Conservation (phyloP, 2,888 invertebrate genomes). For the Cremastobaeus sp. region DNA sequence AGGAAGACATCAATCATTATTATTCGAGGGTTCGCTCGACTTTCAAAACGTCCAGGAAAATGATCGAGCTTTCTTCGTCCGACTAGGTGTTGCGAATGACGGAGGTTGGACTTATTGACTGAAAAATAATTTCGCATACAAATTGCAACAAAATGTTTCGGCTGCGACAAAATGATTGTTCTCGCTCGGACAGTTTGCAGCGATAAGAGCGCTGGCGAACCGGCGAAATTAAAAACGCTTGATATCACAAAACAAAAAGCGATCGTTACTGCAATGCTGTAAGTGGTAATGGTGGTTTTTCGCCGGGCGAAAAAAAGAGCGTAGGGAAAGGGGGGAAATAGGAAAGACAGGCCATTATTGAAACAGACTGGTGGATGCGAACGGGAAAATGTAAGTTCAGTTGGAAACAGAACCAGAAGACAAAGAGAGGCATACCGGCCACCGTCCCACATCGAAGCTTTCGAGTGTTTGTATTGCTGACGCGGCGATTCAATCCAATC, state of each 20-base stretch:
- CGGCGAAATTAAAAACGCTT: conserved; percentile 32
- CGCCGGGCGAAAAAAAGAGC: conserved; percentile 37
- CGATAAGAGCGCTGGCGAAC: no score
- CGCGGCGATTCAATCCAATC: conserved; percentile 78
- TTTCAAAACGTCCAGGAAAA: no score
- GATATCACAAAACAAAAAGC: conserved; percentile 54
- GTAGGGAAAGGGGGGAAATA: conserved; percentile 45
- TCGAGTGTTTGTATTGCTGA: conserved; percentile 78
- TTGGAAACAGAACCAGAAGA: conserved; percentile 73
- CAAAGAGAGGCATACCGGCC: conserved; percentile 57
- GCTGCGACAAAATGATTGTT: no score
- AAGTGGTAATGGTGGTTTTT: conserved; percentile 51
- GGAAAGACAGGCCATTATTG: conserved; percentile 58
- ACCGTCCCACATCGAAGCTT: conserved; percentile 76
- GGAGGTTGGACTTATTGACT: no score
- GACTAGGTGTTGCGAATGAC: no score
- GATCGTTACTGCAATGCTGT: conserved; percentile 34
- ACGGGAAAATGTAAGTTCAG: conserved; percentile 74
- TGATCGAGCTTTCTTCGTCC: no score
- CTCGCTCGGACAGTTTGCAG: no score
- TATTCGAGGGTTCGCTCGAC: no score
- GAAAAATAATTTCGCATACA: no score
- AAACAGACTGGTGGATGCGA: conserved; percentile 60
- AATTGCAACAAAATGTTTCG: no score
- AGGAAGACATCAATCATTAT: no score